phyloP scores from a whole-genome alignment of 2,113 vertebrate species.

The Catharus minimus region DNA sequence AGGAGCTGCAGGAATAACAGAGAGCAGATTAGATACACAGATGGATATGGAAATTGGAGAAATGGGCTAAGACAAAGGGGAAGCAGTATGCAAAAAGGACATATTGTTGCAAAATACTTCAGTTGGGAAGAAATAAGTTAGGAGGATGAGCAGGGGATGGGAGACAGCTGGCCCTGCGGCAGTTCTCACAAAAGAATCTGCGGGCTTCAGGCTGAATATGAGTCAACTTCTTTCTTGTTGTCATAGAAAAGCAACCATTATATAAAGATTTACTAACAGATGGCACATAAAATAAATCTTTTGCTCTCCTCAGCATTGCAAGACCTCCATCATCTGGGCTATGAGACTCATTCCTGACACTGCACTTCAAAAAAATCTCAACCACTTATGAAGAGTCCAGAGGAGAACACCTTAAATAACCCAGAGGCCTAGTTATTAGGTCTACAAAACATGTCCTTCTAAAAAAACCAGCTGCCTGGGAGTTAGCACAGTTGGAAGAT shows the following conservation, averaged over 20 bases:
- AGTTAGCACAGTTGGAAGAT: background rate
- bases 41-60: background rate
- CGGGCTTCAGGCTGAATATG: background rate
- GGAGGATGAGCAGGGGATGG: background rate
- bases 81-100: background rate
- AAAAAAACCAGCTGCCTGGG: background rate
- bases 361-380: background rate
- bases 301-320: background rate
- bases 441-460: background rate
- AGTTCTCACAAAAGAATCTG: constrained; percentile 19
- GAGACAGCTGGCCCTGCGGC: background rate
- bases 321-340: background rate
- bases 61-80: background rate
- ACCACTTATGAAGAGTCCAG: background rate
- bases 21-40: background rate
- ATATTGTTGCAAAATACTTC: constrained; percentile 28
- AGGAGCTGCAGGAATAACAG: background rate
- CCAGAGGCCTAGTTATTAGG: background rate
- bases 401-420: background rate
- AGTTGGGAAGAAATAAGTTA: background rate
- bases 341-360: background rate
- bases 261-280: constrained; percentile 22
- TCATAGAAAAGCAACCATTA: background rate
- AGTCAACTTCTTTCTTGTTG: constrained; percentile 26
- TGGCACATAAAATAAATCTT: background rate